Conservation (phyloP, 2,888 invertebrate species). For the Drosophila quinaria region DNA sequence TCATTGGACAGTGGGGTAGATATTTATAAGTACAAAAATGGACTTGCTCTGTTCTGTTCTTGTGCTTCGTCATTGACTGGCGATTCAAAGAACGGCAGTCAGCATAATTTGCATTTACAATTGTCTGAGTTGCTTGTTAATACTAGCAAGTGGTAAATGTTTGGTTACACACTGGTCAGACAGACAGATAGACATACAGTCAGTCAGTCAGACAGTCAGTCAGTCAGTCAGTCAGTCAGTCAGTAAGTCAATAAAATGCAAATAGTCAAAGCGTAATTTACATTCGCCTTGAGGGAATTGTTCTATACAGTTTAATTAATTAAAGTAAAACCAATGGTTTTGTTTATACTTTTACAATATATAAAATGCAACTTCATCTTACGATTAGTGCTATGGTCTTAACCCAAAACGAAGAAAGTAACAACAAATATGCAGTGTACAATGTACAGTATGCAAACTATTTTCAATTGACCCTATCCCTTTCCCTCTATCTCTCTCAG, state of each 20-base stretch:
- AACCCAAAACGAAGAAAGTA: slow-evolving; percentile 56
- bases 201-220: slow-evolving; percentile 2
- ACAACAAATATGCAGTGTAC: slow-evolving; percentile 53
- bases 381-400: slow-evolving; percentile 14
- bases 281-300: neutral
- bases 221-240: neutral
- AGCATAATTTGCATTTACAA: slow-evolving; percentile 57
- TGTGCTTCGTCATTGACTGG: slow-evolving; percentile 22
- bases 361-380: slow-evolving; percentile 22
- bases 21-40: neutral
- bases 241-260: slow-evolving; percentile 2
- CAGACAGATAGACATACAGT: neutral
- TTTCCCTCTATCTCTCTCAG: neutral
- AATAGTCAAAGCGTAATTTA: neutral
- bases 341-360: slow-evolving; percentile 34
- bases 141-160: slow-evolving; percentile 38
- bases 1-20: slow-evolving; percentile 25
- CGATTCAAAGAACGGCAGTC: slow-evolving; percentile 29
- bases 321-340: slow-evolving; percentile 46
- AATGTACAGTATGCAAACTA: slow-evolving; percentile 13
- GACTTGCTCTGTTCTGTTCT: neutral
- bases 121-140: slow-evolving; percentile 42
- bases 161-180: slow-evolving; percentile 25
- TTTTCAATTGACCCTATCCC: neutral
- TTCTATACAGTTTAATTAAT: slow-evolving; percentile 63